Conservation (phyloP, 2,113 vertebrate species). For the Xyrauchen texanus region DNA sequence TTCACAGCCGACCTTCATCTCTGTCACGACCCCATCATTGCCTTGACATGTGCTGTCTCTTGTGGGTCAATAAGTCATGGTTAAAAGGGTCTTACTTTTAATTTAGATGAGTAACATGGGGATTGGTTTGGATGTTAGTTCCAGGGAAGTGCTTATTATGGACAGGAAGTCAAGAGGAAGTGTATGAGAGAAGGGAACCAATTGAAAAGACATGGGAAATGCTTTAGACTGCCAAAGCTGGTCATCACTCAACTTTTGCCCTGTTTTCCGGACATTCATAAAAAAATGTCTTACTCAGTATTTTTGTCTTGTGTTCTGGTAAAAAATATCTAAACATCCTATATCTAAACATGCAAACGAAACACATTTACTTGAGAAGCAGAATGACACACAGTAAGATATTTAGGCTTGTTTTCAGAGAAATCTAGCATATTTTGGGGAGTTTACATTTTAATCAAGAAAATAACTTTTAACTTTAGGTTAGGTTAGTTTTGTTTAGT, state of each 20-base stretch:
- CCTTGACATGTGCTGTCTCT: neutral
- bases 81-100: neutral
- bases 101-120: conserved; percentile 1
- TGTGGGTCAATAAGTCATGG: conserved; percentile 25
- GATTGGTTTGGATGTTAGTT: neutral
- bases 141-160: conserved; percentile 28
- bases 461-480: too few species aligned
- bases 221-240: conserved; percentile 10
- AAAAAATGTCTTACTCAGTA: neutral
- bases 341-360: too few species aligned
- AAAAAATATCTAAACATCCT: too few species aligned
- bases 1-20: conserved; percentile 27
- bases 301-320: neutral
- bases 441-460: too few species aligned
- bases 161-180: conserved; percentile 27
- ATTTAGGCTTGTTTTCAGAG: too few species aligned
- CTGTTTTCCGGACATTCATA: conserved; percentile 45
- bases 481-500: too few species aligned
- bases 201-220: conserved; percentile 23
- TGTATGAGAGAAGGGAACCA: neutral
- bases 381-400: too few species aligned
- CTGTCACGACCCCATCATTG: neutral
- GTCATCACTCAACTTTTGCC: conserved; percentile 21
- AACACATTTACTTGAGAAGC: too few species aligned
- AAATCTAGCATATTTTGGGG: too few species aligned